Base-by-base conservation (phyloP, 2,797 vertebrate genomes). In the Pipistrellus pipistrellus region DNA sequence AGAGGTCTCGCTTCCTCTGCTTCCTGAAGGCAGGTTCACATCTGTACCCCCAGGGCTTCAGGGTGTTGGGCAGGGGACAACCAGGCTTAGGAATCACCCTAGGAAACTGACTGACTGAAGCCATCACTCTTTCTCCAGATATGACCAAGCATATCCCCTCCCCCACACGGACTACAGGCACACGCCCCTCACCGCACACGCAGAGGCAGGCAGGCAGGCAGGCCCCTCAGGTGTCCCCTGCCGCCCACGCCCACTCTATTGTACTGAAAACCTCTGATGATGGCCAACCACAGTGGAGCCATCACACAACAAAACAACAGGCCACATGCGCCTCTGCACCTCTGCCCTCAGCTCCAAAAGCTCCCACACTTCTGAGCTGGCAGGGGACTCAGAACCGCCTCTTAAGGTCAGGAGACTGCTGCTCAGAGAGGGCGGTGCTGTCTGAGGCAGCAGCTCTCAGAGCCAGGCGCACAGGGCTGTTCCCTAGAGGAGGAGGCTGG, bases 251-350 rank as follows among this genome's bases (percentile, higher is more conserved):
- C 57, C 6, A 8, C 82, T 84, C 38, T 4, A 57, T 14, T 6
- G 9, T 7, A 15, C 41, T 53, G 55, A 53, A 91, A 78, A 25
- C 73, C 80, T 10, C 1, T 2, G 2, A 38, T 3, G 25, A 75
- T 25, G 41, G 69, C 84, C 38, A 15, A 1, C 48, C 38, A 57
- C 81, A 69, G 32, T 21, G 30, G 88, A 85, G 38, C n/a, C 44
- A 12, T 35, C 25, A 30, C 4, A 7, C 4, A 6, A 32, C n/a
- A 30, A 14, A 41, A 55, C 46, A 15, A 9, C 5, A 11, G 4
- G 23, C 18, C 1, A 1, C 14, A 27, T 0, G 57, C 57, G 12
- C 57, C 12, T 62, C 27, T 14, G 12, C 25, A 59, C 3, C 14
- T 11, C 20, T 57, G 44, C 32, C 12, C 71, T 14, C 17, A 38